Base-by-base conservation (phyloP, 1,140 invertebrate species). In the Heliconius hewitsoni region DNA sequence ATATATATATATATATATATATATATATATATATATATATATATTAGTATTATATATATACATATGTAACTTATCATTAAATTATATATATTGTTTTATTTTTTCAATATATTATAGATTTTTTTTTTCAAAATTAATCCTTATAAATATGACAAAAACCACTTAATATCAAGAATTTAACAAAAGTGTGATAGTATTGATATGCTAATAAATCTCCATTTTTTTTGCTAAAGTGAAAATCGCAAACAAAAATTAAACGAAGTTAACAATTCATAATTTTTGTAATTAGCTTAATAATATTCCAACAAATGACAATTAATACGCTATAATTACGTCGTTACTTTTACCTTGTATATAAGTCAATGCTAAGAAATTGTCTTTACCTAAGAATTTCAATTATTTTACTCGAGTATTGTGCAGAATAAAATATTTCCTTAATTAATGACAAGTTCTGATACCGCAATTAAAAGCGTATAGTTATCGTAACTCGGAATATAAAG, bases 331-430 rank as follows among this genome's bases (percentile, higher is more conserved):
- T 60, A 23, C 23, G 55, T 60, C 55, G 19, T 3, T 60, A 60
- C 55, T 60, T 60, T 60, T 60, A 60, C 55, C 55, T 60, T 60
- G n/a, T 60, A 23, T 11, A 60, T 23, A n/a, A 60, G n/a, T 60
- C 55, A 60, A 60, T 60, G 55, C 55, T 23, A 60, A 60, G n/a
- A 60, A 57, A 60, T 23, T 18, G 11, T 74, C 37, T 27, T 74
- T 34, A 4, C 57, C 9, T n/a, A 74, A 74, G 52, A 52, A 74
- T 57, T 57, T 74, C 19, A 74, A 57, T 74, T 23, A 74, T 66
- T 23, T 74, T n/a, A 23, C 37, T 30, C 30, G 55, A 74, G 18
- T 42, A 34, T 74, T 55, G 16, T 52, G 19, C 23, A 74, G 46
- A 13, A 55, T 74, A 52, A 74, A 74, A 27, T 55, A 55, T 18